Conservation (phyloP, 2,797 vertebrate genomes). For the Coluber constrictor region DNA sequence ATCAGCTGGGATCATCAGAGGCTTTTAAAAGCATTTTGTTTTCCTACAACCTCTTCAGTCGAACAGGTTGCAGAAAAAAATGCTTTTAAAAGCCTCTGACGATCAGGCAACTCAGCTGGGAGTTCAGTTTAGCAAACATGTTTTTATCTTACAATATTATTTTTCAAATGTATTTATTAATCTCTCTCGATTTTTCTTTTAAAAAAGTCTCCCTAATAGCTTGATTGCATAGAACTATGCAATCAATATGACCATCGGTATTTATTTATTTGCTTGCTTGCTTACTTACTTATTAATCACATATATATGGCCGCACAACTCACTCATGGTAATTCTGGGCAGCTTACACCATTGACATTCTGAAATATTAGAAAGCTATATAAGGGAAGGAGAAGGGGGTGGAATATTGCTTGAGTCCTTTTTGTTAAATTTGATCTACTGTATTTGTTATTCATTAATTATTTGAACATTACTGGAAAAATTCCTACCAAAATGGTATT, state of each 20-base stretch:
- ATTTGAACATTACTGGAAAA: neutral
- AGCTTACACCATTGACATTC: neutral
- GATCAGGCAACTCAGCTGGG: neutral
- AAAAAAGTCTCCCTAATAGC: neutral
- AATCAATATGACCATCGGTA: neutral
- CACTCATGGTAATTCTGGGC: neutral
- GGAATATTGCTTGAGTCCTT: neutral
- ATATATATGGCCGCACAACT: neutral
- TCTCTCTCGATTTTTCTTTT: neutral
- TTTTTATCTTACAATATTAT: neutral
- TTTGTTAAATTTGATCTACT: neutral
- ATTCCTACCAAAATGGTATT: neutral
- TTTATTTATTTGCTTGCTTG: neutral
- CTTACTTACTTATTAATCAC: neutral
- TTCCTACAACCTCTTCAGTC: too few relatives aligned
- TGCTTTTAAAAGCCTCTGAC: too few relatives aligned
- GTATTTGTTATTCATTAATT: neutral
- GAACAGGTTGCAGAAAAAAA: too few relatives aligned
- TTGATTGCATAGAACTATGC: neutral
- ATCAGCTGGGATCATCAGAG: too few relatives aligned
- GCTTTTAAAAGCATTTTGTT: too few relatives aligned
- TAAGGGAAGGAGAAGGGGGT: neutral
- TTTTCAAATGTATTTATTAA: slow-evolving; percentile 5
- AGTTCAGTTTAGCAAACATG: neutral
- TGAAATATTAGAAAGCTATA: neutral